Evolutionary conservation across 2,888 invertebrate genomes (phyloP), one percentile per base, ranked within the genome.

Genomic region (Petrolisthes cinctipes): DNA sequence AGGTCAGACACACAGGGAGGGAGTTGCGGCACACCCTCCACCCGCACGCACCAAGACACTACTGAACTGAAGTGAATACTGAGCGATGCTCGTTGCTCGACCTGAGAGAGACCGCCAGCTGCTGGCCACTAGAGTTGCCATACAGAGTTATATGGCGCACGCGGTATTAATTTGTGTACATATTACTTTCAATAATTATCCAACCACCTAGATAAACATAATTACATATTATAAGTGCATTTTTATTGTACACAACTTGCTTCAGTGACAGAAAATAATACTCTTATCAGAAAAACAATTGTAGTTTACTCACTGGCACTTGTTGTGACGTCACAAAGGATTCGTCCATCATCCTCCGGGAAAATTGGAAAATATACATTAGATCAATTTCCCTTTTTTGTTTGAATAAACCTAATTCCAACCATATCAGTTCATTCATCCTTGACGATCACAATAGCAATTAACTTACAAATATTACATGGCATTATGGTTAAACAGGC

Each of bases 291-390:
- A 71, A 71, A n/a, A 71, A n/a, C 20, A 11, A 17, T n/a, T n/a
- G 71, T 71, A 71, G 20, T 71, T 71, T 71, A n/a, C 71, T 71
- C 71, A 7, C 53, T 82, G 57, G 37, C 83, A 57, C 54, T 73
- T 71, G n/a, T 3, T 11, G 66, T 84, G 87, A 84, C 87, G 87
- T 84, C 87, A 88, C 87, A 88, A 88, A 88, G 87, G 80, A 86
- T 68, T 79, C 56, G 79, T 83, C 83, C 54, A 83, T 86, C 83
- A 86, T 78, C 68, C 61, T 66, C 79, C 78, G 79, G 83, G 75
- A 23, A 75, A 71, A 83, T 75, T 56, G 75, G 37, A 83, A 83
- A 83, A 53, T 37, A 37, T 37, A 37, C 2, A 37, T 37, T 37
- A 37, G 37, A 37, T 37, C 37, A 37, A 37, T 2, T 37, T 37